phyloP scores from a whole-genome alignment of 1,140 invertebrate species.

The Tetramorium simillimum region DNA sequence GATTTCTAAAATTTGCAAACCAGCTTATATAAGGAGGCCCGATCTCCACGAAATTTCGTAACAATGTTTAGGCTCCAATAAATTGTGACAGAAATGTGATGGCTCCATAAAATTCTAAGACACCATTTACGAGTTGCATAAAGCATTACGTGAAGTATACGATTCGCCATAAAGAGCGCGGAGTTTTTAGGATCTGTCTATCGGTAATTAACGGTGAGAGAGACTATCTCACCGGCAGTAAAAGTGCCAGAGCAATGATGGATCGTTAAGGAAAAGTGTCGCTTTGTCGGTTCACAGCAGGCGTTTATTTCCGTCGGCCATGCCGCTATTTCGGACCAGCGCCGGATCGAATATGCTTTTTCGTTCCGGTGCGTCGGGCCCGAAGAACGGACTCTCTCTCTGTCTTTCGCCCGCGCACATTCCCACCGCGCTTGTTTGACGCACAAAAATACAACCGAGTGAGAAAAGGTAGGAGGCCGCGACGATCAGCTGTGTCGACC shows the following conservation, averaged over 20 bases:
- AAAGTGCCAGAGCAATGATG: neutral
- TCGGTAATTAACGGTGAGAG: neutral
- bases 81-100: neutral
- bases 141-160: neutral
- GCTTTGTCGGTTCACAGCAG: constrained; percentile 48
- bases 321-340: constrained; percentile 61
- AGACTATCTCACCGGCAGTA: neutral
- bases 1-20: constrained; percentile 54
- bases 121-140: neutral
- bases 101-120: neutral
- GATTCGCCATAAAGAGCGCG: neutral
- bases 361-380: constrained; percentile 58
- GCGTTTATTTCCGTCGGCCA: constrained; percentile 67
- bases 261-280: constrained; percentile 35
- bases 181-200: neutral
- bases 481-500: constrained; percentile 72
- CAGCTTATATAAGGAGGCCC: constrained; percentile 7
- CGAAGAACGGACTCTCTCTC: neutral
- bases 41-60: neutral
- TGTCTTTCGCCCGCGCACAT: neutral
- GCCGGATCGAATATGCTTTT: constrained; percentile 71
- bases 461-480: constrained; percentile 61
- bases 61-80: constrained; percentile 1
- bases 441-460: constrained; percentile 68
- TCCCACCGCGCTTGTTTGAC: constrained; percentile 14